Percentiles rank a stretch among this genome's conserved stretches.
Evolutionary conservation across 2,797 vertebrate species (phyloP).

Genomic region (Karalla daura): DNA sequence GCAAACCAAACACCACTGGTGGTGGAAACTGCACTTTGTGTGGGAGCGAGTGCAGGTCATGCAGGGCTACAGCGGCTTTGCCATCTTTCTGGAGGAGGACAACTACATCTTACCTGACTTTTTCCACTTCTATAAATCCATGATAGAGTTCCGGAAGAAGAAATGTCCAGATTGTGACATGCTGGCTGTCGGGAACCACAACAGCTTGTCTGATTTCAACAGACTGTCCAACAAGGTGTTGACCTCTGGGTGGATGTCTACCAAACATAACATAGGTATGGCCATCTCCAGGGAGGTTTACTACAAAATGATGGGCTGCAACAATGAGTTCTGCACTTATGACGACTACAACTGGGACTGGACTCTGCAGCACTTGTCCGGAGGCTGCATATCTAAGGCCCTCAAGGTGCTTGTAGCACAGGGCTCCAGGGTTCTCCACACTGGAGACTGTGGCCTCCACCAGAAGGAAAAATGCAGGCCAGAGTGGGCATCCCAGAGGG

Average conservation of each 20-base stretch:
- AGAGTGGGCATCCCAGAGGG: conserved; percentile 68
- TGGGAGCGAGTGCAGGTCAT: conserved; percentile 82
- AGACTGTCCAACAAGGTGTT: conserved; percentile 69
- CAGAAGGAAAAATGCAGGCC: conserved; percentile 79
- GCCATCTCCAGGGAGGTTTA: conserved; percentile 83
- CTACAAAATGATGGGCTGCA: conserved; percentile 87
- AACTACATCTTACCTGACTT: conserved; percentile 87
- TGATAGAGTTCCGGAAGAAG: conserved; percentile 69
- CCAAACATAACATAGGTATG: conserved; percentile 85
- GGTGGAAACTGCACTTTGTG: conserved; percentile 88
- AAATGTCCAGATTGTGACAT: conserved; percentile 81
- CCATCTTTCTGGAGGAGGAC: conserved; percentile 84
- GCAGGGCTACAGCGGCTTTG: conserved; percentile 80
- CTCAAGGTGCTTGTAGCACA: conserved; percentile 80
- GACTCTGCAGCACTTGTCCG: conserved; percentile 86
- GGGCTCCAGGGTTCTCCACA: conserved; percentile 84
- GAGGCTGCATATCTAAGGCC: conserved; percentile 82
- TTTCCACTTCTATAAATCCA: conserved; percentile 74
- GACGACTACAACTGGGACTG: conserved; percentile 91
- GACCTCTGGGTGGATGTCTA: conserved; percentile 83
- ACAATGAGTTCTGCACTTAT: conserved; percentile 82
- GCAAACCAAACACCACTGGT: conserved; percentile 88
- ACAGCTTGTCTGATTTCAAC: conserved; percentile 64
- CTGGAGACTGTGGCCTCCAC: conserved; percentile 84
- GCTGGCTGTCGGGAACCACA: conserved; percentile 82